Evolutionary conservation across 2,888 invertebrate genomes (phyloP).

Genomic region (Lithophane socia): DNA sequence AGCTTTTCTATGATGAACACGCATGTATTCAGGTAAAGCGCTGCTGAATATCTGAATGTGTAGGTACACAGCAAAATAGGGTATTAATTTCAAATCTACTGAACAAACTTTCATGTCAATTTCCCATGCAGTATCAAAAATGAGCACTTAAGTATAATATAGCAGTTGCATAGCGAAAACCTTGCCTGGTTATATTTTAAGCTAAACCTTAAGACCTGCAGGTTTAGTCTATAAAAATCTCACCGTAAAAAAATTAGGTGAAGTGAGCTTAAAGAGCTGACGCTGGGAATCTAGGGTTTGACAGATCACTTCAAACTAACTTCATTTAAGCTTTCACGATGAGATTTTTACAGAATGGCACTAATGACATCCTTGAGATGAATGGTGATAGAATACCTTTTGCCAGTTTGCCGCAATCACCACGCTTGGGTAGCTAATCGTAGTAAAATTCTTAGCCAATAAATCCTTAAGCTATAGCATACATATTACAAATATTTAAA

Average conservation of each 20-base stretch:
- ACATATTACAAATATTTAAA: background rate
- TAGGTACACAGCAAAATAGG: background rate
- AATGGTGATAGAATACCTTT: background rate
- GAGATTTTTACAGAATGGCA: too few species aligned
- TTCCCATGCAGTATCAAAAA: background rate
- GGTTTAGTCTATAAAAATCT: too few species aligned
- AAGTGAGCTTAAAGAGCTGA: too few species aligned
- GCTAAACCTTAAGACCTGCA: background rate
- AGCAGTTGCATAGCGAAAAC: background rate
- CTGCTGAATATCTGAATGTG: background rate
- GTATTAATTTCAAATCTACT: background rate
- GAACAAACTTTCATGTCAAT: background rate
- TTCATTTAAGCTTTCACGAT: too few species aligned
- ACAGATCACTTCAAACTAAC: too few species aligned
- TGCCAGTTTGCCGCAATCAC: background rate
- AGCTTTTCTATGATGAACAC: background rate
- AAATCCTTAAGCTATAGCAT: background rate
- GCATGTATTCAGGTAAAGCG: background rate
- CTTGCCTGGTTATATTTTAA: too few species aligned
- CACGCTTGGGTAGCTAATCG: background rate
- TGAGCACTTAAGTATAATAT: background rate
- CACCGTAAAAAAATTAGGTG: too few species aligned
- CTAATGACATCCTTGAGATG: background rate
- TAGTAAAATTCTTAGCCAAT: background rate
- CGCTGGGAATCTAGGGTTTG: too few species aligned